Conservation (phyloP, 2,888 invertebrate species). For the Ectemnius continuus region DNA sequence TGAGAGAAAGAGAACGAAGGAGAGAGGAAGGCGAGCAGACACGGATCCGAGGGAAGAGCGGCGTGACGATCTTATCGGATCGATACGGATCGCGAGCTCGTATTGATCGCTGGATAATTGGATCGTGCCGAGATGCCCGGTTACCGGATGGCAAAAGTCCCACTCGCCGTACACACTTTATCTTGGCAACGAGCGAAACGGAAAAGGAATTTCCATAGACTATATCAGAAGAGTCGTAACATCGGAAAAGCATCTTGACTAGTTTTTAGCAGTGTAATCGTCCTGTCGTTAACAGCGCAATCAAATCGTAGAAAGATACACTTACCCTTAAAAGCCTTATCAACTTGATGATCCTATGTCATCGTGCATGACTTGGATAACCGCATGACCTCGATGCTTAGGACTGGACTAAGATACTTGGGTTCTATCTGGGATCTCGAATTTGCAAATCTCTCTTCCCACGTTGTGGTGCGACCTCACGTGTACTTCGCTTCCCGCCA, state of each 20-base stretch:
- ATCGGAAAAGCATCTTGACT: neutral
- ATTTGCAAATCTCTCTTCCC: conserved; percentile 32
- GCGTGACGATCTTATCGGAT: conserved; percentile 43
- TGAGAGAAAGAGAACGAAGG: neutral
- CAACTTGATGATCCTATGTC: neutral
- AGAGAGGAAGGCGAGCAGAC: neutral
- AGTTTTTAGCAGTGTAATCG: neutral
- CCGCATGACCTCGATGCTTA: neutral
- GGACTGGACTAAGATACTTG: neutral
- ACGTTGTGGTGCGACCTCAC: conserved; percentile 12
- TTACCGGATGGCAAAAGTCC: conserved; percentile 39
- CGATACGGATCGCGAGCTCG: conserved; percentile 52
- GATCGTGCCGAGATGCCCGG: conserved; percentile 36
- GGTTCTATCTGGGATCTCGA: conserved; percentile 10
- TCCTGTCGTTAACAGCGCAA: neutral
- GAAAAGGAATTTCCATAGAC: neutral
- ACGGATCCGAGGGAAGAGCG: conserved; percentile 13
- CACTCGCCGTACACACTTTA: conserved; percentile 22
- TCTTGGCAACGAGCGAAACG: conserved; percentile 6
- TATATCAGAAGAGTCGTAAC: neutral
- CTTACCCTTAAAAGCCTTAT: neutral
- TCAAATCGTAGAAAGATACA: neutral
- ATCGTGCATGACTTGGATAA: conserved; percentile 26
- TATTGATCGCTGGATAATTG: conserved; percentile 51
- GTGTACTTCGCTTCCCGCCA: conserved; percentile 15